phyloP scores from a whole-genome alignment of 2,113 vertebrate species.

The Oryzias javanicus region DNA sequence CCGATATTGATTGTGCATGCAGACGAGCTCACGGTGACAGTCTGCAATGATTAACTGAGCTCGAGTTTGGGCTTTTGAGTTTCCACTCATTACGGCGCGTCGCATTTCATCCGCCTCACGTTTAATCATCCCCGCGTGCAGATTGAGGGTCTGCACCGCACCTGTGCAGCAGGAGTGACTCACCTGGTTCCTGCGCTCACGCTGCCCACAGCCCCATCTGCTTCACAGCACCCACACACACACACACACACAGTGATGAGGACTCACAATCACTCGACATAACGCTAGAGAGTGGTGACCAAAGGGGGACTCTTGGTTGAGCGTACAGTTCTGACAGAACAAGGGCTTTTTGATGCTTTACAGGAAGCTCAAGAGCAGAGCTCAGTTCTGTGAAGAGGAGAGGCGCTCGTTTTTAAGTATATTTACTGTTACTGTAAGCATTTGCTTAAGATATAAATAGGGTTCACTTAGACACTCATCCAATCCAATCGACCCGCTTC shows the following conservation, averaged over 20 bases:
- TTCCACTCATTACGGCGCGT: conserved; percentile 88
- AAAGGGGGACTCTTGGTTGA: no score
- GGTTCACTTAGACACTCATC: no score
- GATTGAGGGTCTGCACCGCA: conserved; percentile 89
- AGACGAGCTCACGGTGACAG: conserved; percentile 75
- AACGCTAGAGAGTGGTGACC: background rate
- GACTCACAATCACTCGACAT: background rate
- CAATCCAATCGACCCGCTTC: no score
- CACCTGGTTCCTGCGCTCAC: conserved; percentile 68
- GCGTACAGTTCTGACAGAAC: no score
- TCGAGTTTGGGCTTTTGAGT: conserved; percentile 82
- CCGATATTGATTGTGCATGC: no score
- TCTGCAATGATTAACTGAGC: conserved; percentile 91
- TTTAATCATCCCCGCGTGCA: conserved; percentile 93
- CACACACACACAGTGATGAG: conserved; percentile 13
- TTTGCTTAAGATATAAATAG: no score
- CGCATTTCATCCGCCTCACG: conserved; percentile 86
- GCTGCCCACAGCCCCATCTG: conserved; percentile 70
- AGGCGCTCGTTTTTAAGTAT: no score
- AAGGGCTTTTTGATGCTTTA: no score
- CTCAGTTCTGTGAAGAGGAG: no score
- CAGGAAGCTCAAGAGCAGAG: no score
- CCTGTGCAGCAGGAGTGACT: conserved; percentile 78
- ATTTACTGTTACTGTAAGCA: no score
- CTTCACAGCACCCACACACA: conserved; percentile 35